A percentile compares a stretch with the other conserved stretches of the same genome.
Conservation (phyloP, 2,888 invertebrate genomes). For the Mythimna vitellina region DNA sequence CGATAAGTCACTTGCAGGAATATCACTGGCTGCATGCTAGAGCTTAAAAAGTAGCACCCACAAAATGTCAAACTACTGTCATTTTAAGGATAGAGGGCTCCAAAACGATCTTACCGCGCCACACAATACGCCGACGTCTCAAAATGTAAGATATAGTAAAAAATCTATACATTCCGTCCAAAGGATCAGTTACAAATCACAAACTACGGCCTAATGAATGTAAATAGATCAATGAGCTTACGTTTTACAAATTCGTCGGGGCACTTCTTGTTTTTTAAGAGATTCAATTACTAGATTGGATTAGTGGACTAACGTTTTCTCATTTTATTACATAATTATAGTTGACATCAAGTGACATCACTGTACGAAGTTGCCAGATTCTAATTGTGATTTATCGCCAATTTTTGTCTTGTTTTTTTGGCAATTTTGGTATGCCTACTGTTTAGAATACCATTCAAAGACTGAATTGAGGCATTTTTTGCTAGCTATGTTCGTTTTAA, state of each 20-base stretch:
- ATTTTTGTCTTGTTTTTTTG: too few species aligned
- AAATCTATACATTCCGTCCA: slow-evolving; percentile 80
- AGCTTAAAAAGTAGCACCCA: background rate
- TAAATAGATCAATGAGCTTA: slow-evolving; percentile 82
- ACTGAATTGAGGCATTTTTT: background rate
- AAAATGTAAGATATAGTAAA: slow-evolving; percentile 74
- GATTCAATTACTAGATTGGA: slow-evolving; percentile 64
- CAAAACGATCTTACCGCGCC: slow-evolving; percentile 58
- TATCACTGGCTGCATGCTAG: slow-evolving; percentile 12
- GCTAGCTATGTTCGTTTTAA: background rate
- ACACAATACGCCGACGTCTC: slow-evolving; percentile 58
- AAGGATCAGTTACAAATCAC: slow-evolving; percentile 78
- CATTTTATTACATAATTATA: background rate
- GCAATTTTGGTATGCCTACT: too few species aligned
- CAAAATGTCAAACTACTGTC: background rate
- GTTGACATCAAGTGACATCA: slow-evolving; percentile 4
- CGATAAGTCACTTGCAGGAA: slow-evolving; percentile 24
- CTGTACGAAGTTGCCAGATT: background rate
- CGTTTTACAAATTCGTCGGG: slow-evolving; percentile 86
- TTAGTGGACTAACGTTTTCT: slow-evolving; percentile 65
- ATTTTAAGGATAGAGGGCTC: background rate
- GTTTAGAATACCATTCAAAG: background rate
- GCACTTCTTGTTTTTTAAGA: slow-evolving; percentile 78
- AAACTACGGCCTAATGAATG: slow-evolving; percentile 84
- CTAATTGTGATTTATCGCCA: background rate